Base-by-base conservation (phyloP, 2,888 invertebrate species). In the Leucophenga montana region DNA sequence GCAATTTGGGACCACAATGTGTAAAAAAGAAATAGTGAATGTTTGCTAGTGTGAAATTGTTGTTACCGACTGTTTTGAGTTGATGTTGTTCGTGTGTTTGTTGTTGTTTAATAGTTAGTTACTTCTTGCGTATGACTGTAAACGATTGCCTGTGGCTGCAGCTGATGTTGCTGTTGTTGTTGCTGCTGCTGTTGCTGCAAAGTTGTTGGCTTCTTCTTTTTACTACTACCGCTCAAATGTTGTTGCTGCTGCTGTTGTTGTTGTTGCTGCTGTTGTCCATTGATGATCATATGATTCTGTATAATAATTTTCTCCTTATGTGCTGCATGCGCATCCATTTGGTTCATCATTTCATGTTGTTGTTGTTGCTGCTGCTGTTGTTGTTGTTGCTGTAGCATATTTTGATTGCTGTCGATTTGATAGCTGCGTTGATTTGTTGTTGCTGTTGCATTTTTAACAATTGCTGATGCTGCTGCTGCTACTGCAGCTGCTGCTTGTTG, bases 391-490 rank as follows among this genome's bases (percentile, higher is more conserved):
- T 90, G 90, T 88, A 90, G 89, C 74, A 90, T 89, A 59, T 85
- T 84, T 70, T 83, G 79, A 74, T 84, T 86, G 53, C 80, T 77
- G 72, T 85, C 86, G 70, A 80, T 80, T 74, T 84, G 85, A 78
- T 84, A 85, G 78, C 77, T 72, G 64, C 76, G 82, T 67, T 78
- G 77, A 66, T 70, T 54, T 31, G 46, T 33, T n/a, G 6, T 70
- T 81, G 76, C 66, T 72, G 89, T 67, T 89, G 87, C 27, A n/a
- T n/a, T 14, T n/a, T 27, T 57, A 27, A 31, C 27, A 27, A 22
- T 22, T 90, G 88, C 72, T 90, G 90, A 88, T 90, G 90, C 76
- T 90, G 90, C 13, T 90, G 88, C 68, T 90, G 80, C 67, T 79
- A 75, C 59, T 75, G 73, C 62, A 78, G 80, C 75, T 79, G 80